Percentiles rank a stretch among this genome's conserved stretches.
Conservation (phyloP, 2,888 invertebrate genomes). For the Pedicia rivosa region DNA sequence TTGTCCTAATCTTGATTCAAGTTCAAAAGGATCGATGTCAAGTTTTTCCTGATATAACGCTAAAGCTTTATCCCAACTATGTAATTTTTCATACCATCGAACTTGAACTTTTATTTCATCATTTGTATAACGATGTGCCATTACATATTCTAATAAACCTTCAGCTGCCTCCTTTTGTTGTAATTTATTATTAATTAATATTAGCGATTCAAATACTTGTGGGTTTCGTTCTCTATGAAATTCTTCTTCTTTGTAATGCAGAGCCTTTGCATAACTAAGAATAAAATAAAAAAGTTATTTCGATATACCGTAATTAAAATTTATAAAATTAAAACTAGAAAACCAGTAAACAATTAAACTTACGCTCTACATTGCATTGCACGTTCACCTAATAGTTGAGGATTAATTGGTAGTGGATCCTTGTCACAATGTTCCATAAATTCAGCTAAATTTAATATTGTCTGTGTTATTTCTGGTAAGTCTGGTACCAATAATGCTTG, state of each 20-base stretch:
- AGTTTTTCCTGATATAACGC: slow-evolving; percentile 69
- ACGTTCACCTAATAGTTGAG: slow-evolving; percentile 72
- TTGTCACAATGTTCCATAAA: slow-evolving; percentile 99
- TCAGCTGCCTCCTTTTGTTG: slow-evolving; percentile 98
- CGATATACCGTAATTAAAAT: background rate
- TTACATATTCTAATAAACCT: slow-evolving; percentile 78
- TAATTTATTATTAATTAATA: slow-evolving; percentile 94
- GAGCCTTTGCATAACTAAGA: slow-evolving; percentile 36
- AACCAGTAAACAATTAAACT: slow-evolving; percentile 1
- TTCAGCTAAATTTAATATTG: slow-evolving; percentile 91
- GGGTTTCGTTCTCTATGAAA: slow-evolving; percentile 70
- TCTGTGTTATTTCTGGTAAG: slow-evolving; percentile 90
- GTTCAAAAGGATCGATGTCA: slow-evolving; percentile 43
- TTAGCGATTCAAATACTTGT: slow-evolving; percentile 82
- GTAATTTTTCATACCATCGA: slow-evolving; percentile 96
- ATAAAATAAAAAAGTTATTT: background rate
- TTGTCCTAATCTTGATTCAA: slow-evolving; percentile 75
- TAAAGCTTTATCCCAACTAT: slow-evolving; percentile 96
- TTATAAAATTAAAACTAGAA: too few species aligned
- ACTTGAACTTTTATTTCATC: slow-evolving; percentile 51
- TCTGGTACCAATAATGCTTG: slow-evolving; percentile 86
- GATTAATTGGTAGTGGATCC: slow-evolving; percentile 81
- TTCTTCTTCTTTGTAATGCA: slow-evolving; percentile 73
- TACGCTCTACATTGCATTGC: slow-evolving; percentile 84
- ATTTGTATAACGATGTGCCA: slow-evolving; percentile 56